phyloP scores from a whole-genome alignment of 2,113 vertebrate species.

The Hemibates koningsi region DNA sequence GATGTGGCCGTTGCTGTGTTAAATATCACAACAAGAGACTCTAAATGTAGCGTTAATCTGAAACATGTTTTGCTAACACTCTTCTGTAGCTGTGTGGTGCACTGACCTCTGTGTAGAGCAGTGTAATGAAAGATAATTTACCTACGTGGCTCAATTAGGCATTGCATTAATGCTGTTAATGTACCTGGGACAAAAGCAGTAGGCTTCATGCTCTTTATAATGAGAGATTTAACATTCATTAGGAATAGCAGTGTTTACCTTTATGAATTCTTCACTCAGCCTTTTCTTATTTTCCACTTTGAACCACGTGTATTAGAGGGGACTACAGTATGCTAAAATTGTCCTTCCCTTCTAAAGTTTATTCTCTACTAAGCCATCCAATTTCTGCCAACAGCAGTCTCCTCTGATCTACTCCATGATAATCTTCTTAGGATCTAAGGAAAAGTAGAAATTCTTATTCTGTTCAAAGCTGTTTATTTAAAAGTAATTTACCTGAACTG shows the following conservation, averaged over 20 bases:
- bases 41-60: not conserved
- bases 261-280: not conserved
- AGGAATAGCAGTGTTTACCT: not conserved
- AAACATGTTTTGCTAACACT: not conserved
- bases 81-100: not conserved
- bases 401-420: slow-evolving; percentile 32
- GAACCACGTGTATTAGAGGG: not conserved
- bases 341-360: slow-evolving; percentile 20
- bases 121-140: not conserved
- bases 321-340: not conserved
- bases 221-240: not conserved
- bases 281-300: slow-evolving; percentile 3
- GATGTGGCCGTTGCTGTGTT: not conserved
- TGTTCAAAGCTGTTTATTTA: slow-evolving; percentile 41
- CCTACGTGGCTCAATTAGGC: not conserved
- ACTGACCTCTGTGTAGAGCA: not conserved
- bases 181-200: not conserved
- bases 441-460: slow-evolving; percentile 38
- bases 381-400: slow-evolving; percentile 27
- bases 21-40: not conserved
- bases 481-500: slow-evolving; percentile 30
- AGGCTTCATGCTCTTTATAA: not conserved
- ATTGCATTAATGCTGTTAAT: not conserved
- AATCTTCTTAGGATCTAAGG: slow-evolving; percentile 30
- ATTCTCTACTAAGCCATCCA: slow-evolving; percentile 25